Percentiles rank a stretch among this genome's conserved stretches.
phyloP scores from a whole-genome alignment of 2,888 invertebrate genomes.

The Pardosa pseudoannulata region DNA sequence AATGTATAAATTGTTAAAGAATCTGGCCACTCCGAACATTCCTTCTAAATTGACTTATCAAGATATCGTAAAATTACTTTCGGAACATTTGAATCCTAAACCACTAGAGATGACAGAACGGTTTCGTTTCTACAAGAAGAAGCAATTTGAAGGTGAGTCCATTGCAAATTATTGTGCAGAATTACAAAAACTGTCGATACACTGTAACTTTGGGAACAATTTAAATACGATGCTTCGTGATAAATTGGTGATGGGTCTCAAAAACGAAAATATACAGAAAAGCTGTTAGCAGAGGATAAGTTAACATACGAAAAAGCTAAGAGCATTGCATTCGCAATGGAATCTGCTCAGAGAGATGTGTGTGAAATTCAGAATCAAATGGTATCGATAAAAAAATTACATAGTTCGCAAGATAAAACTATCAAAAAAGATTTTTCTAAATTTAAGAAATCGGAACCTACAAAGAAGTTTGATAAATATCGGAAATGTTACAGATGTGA shows the following conservation, averaged over 20 bases:
- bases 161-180: conserved; percentile 53
- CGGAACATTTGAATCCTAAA: conserved; percentile 52
- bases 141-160: conserved; percentile 53
- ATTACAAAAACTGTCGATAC: conserved; percentile 48
- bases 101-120: conserved; percentile 54
- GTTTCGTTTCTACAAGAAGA: conserved; percentile 57
- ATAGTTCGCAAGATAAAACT: conserved; percentile 51
- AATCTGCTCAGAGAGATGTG: conserved; percentile 45
- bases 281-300: conserved; percentile 47
- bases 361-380: conserved; percentile 16
- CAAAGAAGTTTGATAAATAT: no score
- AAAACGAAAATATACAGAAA: conserved; percentile 47
- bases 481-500: no score
- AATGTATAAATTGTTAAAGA: conserved; percentile 53
- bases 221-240: conserved; percentile 47
- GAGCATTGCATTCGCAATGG: conserved; percentile 47
- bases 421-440: conserved; percentile 46
- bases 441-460: conserved; percentile 41
- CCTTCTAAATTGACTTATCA: conserved; percentile 51
- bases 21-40: conserved; percentile 51
- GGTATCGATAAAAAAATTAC: conserved; percentile 37
- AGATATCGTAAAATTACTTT: conserved; percentile 57
- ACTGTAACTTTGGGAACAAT: conserved; percentile 50
- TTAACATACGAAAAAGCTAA: conserved; percentile 47
- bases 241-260: conserved; percentile 52